phyloP scores from a whole-genome alignment of 2,888 invertebrate genomes.

The Caenorhabditis sp. region DNA sequence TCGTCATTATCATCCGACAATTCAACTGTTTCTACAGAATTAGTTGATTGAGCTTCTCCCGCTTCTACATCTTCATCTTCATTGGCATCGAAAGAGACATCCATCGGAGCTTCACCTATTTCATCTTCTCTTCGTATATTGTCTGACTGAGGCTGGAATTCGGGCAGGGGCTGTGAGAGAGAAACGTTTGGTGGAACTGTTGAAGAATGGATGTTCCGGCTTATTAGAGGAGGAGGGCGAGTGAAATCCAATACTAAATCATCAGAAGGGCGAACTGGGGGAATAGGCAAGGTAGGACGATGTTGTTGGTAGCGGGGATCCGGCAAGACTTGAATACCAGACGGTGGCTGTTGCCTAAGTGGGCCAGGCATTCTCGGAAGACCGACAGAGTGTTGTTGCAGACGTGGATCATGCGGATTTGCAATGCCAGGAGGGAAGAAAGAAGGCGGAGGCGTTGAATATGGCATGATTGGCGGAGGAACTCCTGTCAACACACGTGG shows the following conservation, averaged over 20 bases:
- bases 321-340: too few species aligned
- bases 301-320: too few species aligned
- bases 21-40: background rate
- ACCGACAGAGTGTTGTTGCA: too few species aligned
- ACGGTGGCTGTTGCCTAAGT: too few species aligned
- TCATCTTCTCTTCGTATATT: slow-evolving; percentile 1
- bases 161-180: background rate
- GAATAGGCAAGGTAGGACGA: too few species aligned
- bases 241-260: too few species aligned
- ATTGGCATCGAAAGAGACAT: slow-evolving; percentile 9
- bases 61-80: background rate
- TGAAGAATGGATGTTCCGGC: too few species aligned
- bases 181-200: background rate
- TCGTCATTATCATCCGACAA: background rate
- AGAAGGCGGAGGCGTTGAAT: background rate
- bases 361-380: too few species aligned
- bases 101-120: slow-evolving; percentile 29
- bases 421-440: background rate
- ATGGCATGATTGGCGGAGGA: background rate
- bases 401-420: background rate
- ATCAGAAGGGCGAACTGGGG: too few species aligned
- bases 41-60: background rate
- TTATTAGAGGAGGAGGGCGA: too few species aligned
- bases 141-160: background rate
- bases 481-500: background rate